A percentile compares a stretch with the other conserved stretches of the same genome.
Conservation (phyloP, 2,888 invertebrate species). For the Nesidiocoris tenuis region DNA sequence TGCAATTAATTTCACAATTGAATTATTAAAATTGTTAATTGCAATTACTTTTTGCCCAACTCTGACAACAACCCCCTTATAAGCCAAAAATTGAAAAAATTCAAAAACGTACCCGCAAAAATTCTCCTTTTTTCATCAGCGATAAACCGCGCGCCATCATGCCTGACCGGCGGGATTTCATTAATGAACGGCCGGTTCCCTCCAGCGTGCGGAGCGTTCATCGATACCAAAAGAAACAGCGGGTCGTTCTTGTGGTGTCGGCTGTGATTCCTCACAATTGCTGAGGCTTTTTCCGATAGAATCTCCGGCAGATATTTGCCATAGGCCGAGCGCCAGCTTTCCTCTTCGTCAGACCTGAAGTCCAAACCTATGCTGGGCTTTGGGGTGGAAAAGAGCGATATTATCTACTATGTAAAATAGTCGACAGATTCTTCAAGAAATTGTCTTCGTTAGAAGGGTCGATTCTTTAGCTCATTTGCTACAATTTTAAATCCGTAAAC, state of each 20-base stretch:
- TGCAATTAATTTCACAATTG: too few relatives aligned
- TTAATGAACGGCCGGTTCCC: slow-evolving; percentile 12
- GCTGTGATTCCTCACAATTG: slow-evolving; percentile 59
- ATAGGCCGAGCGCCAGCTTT: slow-evolving; percentile 59
- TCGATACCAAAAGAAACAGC: slow-evolving; percentile 66
- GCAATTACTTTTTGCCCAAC: too few relatives aligned
- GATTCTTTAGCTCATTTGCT: too few relatives aligned
- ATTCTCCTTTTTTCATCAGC: slow-evolving; percentile 2
- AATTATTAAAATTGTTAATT: too few relatives aligned
- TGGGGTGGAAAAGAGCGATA: too few relatives aligned
- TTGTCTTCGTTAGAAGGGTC: too few relatives aligned
- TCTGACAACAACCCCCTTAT: too few relatives aligned
- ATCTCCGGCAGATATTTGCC: slow-evolving; percentile 71
- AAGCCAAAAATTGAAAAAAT: too few relatives aligned
- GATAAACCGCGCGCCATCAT: slow-evolving; percentile 12
- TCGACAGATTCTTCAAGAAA: too few relatives aligned
- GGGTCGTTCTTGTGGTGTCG: slow-evolving; percentile 54
- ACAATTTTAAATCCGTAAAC: too few relatives aligned
- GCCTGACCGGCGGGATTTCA: slow-evolving; percentile 8
- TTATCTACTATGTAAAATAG: too few relatives aligned
- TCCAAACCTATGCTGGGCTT: slow-evolving; percentile 58
- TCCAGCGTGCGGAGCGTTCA: slow-evolving; percentile 30
- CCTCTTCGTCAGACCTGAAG: slow-evolving; percentile 59
- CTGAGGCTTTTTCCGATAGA: slow-evolving; percentile 65
- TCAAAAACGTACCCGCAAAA: slow-evolving; percentile 18